phyloP scores from a whole-genome alignment of 2,797 vertebrate genomes.

The Acipenser transmontanus region DNA sequence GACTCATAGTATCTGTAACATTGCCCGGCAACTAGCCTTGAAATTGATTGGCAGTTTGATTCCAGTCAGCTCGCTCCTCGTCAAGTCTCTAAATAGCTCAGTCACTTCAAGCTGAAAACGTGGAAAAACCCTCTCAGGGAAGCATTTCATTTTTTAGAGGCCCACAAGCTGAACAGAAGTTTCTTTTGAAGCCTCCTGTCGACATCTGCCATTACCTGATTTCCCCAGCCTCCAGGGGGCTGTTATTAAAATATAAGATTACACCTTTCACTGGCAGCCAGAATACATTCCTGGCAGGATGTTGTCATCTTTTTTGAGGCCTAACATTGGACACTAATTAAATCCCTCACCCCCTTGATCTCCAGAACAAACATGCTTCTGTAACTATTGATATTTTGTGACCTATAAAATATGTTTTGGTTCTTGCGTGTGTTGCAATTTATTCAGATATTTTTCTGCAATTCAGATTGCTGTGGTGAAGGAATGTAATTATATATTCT shows the following conservation, averaged over 20 bases:
- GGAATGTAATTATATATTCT: too few relatives aligned
- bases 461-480: too few relatives aligned
- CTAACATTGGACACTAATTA: not conserved
- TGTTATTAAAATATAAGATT: slow-evolving; percentile 23
- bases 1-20: too few relatives aligned
- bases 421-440: too few relatives aligned
- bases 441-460: too few relatives aligned
- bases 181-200: too few relatives aligned
- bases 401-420: too few relatives aligned
- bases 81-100: slow-evolving; percentile 38
- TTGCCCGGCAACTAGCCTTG: too few relatives aligned
- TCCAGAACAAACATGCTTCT: too few relatives aligned
- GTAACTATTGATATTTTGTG: too few relatives aligned
- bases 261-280: slow-evolving; percentile 7
- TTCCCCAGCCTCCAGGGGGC: not conserved
- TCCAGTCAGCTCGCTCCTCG: not conserved
- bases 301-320: not conserved
- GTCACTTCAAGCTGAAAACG: slow-evolving; percentile 32
- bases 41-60: too few relatives aligned
- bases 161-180: not conserved
- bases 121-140: slow-evolving; percentile 21
- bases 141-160: slow-evolving; percentile 23
- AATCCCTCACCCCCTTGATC: too few relatives aligned
- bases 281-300: not conserved
- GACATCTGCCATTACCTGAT: slow-evolving; percentile 1